Conservation (phyloP, 2,797 vertebrate genomes). For the Sebastes glaucus region DNA sequence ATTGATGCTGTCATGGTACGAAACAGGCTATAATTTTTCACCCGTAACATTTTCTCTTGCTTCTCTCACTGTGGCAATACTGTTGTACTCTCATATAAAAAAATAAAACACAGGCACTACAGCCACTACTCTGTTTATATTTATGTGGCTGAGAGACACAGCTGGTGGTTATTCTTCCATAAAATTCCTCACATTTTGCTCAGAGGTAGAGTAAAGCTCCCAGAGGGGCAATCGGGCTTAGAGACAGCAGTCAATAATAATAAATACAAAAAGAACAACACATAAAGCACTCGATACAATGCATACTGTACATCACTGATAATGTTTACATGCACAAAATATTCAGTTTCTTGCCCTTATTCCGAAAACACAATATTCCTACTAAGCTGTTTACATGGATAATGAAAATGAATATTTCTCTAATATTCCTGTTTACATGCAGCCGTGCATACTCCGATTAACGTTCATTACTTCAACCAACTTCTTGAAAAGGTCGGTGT, state of each 20-base stretch:
- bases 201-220: background rate
- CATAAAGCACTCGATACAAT: background rate
- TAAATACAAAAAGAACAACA: background rate
- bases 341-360: too few species aligned
- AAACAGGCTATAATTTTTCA: slow-evolving; percentile 52
- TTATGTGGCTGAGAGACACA: slow-evolving; percentile 31
- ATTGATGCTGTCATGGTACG: slow-evolving; percentile 51
- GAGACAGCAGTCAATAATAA: background rate
- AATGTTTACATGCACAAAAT: background rate
- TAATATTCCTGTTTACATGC: too few species aligned
- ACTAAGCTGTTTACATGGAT: too few species aligned
- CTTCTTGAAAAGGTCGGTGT: too few species aligned
- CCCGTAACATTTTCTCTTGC: slow-evolving; percentile 27
- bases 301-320: background rate
- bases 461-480: too few species aligned
- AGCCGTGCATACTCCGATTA: too few species aligned
- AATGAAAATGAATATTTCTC: too few species aligned
- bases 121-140: slow-evolving; percentile 10
- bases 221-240: background rate
- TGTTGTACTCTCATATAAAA: background rate
- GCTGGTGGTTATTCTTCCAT: slow-evolving; percentile 48
- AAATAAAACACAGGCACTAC: background rate
- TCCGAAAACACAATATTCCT: too few species aligned
- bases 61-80: background rate
- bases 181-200: slow-evolving; percentile 40